Conservation (phyloP, 2,888 invertebrate genomes). For the Spicauda simplicius region DNA sequence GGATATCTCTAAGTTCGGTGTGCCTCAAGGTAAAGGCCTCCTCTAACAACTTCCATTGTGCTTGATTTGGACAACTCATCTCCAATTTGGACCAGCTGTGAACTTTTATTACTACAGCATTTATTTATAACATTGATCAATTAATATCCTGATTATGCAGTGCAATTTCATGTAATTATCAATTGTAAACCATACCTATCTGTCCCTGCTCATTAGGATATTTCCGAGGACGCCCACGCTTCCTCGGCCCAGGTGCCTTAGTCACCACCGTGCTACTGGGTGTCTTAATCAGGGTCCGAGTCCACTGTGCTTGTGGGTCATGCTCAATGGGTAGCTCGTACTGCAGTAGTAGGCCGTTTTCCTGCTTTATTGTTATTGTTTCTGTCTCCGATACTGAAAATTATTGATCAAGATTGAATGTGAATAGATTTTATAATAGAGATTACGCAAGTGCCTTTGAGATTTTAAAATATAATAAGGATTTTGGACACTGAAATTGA, state of each 20-base stretch:
- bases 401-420: background rate
- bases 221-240: conserved; percentile 76
- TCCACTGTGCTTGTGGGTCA: conserved; percentile 72
- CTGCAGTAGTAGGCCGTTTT: conserved; percentile 77
- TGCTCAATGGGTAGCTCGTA: conserved; percentile 81
- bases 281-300: conserved; percentile 62
- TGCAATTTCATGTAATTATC: too few relatives aligned
- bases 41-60: too few relatives aligned
- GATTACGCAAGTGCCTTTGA: too few relatives aligned
- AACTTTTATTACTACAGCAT: too few relatives aligned
- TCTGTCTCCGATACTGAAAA: conserved; percentile 65
- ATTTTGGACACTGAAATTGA: too few relatives aligned
- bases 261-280: conserved; percentile 66
- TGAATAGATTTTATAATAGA: background rate
- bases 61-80: too few relatives aligned
- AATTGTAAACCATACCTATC: conserved; percentile 62
- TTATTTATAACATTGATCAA: too few relatives aligned
- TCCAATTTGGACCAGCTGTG: too few relatives aligned
- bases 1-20: too few relatives aligned
- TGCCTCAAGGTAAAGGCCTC: too few relatives aligned
- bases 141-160: too few relatives aligned
- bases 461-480: too few relatives aligned
- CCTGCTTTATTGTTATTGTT: conserved; percentile 81
- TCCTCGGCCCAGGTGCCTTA: conserved; percentile 70
- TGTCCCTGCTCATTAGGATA: conserved; percentile 79